A percentile compares a stretch with the other conserved stretches of the same genome.
Conservation (phyloP, 2,888 invertebrate genomes). For the Allolobophora icterica region DNA sequence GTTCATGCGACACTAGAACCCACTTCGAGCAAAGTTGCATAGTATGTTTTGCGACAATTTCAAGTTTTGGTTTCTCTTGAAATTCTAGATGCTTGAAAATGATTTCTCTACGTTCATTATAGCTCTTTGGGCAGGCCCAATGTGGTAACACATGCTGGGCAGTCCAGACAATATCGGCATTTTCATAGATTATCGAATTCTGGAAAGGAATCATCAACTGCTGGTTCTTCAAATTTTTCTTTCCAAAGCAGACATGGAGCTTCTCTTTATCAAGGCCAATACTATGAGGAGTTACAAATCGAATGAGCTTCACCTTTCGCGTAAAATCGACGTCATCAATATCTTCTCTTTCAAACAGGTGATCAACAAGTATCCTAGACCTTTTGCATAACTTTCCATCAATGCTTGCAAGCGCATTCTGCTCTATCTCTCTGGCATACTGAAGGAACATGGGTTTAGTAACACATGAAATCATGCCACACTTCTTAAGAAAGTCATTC, state of each 20-base stretch:
- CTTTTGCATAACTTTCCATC: background rate
- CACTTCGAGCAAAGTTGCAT: background rate
- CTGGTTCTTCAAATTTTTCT: background rate
- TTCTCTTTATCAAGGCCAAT: slow-evolving; percentile 41
- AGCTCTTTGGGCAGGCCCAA: background rate
- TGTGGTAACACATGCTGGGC: slow-evolving; percentile 44
- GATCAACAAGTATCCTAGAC: background rate
- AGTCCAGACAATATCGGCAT: slow-evolving; percentile 49
- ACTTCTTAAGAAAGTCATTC: slow-evolving; percentile 47
- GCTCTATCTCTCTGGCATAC: slow-evolving; percentile 47
- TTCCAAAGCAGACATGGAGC: slow-evolving; percentile 42
- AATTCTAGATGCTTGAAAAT: background rate
- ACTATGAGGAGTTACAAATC: slow-evolving; percentile 48
- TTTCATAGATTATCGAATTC: slow-evolving; percentile 44
- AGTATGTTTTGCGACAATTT: background rate
- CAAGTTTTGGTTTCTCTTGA: background rate
- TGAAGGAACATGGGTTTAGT: slow-evolving; percentile 44
- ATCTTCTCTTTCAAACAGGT: background rate
- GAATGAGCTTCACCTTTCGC: slow-evolving; percentile 42
- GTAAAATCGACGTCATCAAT: slow-evolving; percentile 37
- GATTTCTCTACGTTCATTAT: background rate
- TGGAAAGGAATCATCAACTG: slow-evolving; percentile 47
- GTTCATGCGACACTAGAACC: background rate
- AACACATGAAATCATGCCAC: slow-evolving; percentile 47
- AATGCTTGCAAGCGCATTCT: slow-evolving; percentile 34